Evolutionary conservation across 1,140 invertebrate genomes (phyloP), one percentile per base, ranked within the genome.

Genomic region (Psix sp.): DNA sequence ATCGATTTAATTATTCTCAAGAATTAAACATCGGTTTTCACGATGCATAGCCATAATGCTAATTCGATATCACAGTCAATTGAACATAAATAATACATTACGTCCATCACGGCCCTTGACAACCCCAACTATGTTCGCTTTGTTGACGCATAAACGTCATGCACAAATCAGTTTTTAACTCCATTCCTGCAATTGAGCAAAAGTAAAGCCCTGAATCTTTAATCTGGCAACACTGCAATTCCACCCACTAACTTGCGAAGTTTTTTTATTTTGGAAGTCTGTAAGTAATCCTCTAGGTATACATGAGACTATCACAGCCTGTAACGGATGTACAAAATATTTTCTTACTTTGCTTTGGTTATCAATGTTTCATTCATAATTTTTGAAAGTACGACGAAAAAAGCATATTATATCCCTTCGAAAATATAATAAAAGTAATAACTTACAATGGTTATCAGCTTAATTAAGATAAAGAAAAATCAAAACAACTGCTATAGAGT

Each of bases 191-290:
- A 24, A 24, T 24, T 24, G 18, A 51, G 59, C 24, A 18, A 67
- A 76, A 73, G n/a, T n/a, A n/a, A 66, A 63, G 54, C 46, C 24
- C 26, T 24, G 33, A 24, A 48, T 40, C 57, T 49, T 38, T 66
- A 71, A 71, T 79, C 78, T 82, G 81, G 79, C 80, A 83, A 83
- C 82, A 52, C 67, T 78, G 80, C 77, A 84, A 82, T 83, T 82
- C 80, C 80, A 81, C 78, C 77, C 77, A 79, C 77, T 67, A 68
- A 57, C 74, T 78, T 78, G 56, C 66, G 67, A 73, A 77, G 79
- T 78, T 80, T 80, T 76, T 76, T n/a, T n/a, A n/a, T n/a, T n/a
- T 76, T 51, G 38, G 60, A 65, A 57, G 45, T 67, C 63, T 67
- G 65, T 70, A 68, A 79, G 72, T 74, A 79, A 65, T 79, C 63